phyloP scores from a whole-genome alignment of 2,888 invertebrate genomes.

The Megalurothrips usitatus region DNA sequence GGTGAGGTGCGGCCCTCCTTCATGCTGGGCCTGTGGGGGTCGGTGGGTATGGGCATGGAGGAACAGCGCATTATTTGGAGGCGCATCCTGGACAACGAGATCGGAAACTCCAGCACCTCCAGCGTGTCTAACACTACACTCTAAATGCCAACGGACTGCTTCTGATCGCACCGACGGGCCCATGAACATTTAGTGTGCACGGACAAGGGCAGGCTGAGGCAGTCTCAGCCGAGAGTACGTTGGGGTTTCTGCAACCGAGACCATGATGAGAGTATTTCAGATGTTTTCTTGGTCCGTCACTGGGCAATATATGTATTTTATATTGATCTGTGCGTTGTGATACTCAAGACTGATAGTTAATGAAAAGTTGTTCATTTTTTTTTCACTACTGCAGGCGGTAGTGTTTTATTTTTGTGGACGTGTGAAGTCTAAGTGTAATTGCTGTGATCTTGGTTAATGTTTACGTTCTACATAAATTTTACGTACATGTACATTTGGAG shows the following conservation, averaged over 20 bases:
- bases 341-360: neutral
- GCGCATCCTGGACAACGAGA: neutral
- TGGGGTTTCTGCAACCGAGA: too few relatives aligned
- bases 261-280: neutral
- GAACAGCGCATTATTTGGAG: neutral
- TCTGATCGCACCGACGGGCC: too few relatives aligned
- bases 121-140: too few relatives aligned
- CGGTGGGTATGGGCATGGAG: neutral
- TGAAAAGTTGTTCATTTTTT: too few relatives aligned
- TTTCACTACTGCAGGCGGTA: neutral
- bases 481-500: too few relatives aligned
- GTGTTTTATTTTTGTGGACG: neutral
- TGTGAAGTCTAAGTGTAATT: too few relatives aligned
- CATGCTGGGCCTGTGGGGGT: neutral
- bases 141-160: too few relatives aligned
- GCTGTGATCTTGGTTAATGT: too few relatives aligned
- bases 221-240: too few relatives aligned
- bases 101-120: neutral
- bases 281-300: neutral
- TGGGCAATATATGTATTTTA: neutral
- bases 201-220: neutral
- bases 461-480: too few relatives aligned
- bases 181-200: too few relatives aligned
- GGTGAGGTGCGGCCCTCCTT: neutral
- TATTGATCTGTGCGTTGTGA: neutral